Evolutionary conservation across 2,888 invertebrate species (phyloP), one percentile per base, ranked within the genome.

Genomic region (Tineola bisselliella): DNA sequence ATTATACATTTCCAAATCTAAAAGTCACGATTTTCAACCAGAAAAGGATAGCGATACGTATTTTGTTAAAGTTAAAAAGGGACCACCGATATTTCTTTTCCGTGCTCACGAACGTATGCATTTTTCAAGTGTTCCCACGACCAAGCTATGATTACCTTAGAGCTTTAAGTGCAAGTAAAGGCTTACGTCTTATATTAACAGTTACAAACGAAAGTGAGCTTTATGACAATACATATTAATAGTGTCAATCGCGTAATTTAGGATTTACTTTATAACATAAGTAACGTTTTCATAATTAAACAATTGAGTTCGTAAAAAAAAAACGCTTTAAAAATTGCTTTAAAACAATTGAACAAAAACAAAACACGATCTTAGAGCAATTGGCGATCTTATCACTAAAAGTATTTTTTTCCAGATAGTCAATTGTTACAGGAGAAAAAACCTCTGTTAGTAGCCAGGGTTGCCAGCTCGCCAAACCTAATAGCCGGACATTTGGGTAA

Each of bases 1-100:
- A 48, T 15, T 17, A 17, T 13, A 48, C 10, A 38, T 38, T 18
- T 48, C n/a, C 8, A 74, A 79, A 81, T 77, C 71, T 73, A 74
- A 73, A 31, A 75, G 81, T 81, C 84, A 84, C 83, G 83, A 83
- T 79, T 77, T 74, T 74, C 63, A 68, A 69, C n/a, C 62, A 38
- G 72, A 74, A 59, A 64, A 65, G 63, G 73, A 73, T 52, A 44
- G 64, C 8, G 8, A 13, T 62, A 69, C 10, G 38, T 12, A 13
- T 48, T 48, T 15, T 15, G 5, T 5, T 54, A 15, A 48, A 6
- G 48, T 10, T 18, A 25, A 18, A 54, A 6, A 25, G 25, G 11
- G 54, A 54, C 1, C 3, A 11, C 1, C 8, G 1, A 54, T 25
- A 54, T 25, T 25, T 54, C 54, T 25, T 54, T 54, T 54, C 10